Percentiles rank a stretch among this genome's conserved stretches.
phyloP scores from a whole-genome alignment of 2,888 invertebrate genomes.

The Drosophila phalerata region DNA sequence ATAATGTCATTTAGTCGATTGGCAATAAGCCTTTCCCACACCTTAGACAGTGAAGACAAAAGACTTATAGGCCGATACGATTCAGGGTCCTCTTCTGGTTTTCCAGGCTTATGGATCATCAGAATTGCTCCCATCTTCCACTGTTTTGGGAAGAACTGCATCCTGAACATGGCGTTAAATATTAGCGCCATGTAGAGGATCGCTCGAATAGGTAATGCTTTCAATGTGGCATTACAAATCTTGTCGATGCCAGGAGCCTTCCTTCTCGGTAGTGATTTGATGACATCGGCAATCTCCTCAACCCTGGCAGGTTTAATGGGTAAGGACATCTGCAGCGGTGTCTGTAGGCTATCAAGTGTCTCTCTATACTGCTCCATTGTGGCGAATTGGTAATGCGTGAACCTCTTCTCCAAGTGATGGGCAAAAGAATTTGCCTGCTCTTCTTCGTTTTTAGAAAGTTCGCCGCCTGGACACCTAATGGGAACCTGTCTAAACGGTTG shows the following conservation, averaged over 20 bases:
- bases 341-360: not conserved
- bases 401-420: constrained; percentile 6
- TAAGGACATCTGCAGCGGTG: constrained; percentile 1
- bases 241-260: no score
- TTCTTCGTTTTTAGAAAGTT: not conserved
- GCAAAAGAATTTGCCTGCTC: constrained; percentile 14
- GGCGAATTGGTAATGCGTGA: not conserved
- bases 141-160: not conserved
- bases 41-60: not conserved
- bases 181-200: no score
- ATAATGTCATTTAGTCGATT: not conserved
- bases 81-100: not conserved
- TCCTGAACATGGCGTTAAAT: not conserved
- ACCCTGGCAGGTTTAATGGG: not conserved
- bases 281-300: not conserved
- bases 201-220: no score
- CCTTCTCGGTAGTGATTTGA: no score
- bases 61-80: constrained; percentile 2
- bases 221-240: no score
- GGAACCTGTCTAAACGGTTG: constrained; percentile 3
- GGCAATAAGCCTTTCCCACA: not conserved
- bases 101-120: not conserved
- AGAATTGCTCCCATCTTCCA: not conserved
- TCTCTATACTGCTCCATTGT: not conserved
- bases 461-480: not conserved